Percentiles rank a stretch among this genome's conserved stretches.
Evolutionary conservation across 2,797 vertebrate genomes (phyloP).

Genomic region (Holocentrus rufus): DNA sequence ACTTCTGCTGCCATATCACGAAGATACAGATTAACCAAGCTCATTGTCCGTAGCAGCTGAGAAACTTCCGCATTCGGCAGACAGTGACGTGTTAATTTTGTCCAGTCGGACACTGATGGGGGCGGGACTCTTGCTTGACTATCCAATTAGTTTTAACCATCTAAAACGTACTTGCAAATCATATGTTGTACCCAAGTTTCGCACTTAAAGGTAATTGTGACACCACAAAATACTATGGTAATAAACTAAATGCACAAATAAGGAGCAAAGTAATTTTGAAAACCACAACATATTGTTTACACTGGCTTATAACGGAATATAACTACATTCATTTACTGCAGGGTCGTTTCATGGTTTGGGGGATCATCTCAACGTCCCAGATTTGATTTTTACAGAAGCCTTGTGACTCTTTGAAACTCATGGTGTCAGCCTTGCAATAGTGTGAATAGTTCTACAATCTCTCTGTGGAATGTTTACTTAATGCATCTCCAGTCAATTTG

Average conservation of each 20-base stretch:
- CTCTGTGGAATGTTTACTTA: neutral
- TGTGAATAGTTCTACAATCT: neutral
- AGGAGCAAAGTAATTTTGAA: too few relatives aligned
- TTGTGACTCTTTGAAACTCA: too few relatives aligned
- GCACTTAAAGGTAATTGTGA: neutral
- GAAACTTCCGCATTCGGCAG: constrained; percentile 50
- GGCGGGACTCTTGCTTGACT: neutral
- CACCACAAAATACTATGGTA: neutral
- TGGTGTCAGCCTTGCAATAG: neutral
- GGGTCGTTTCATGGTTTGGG: too few relatives aligned
- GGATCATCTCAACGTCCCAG: too few relatives aligned
- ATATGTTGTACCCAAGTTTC: too few relatives aligned
- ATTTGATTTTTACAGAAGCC: too few relatives aligned
- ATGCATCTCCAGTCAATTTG: neutral
- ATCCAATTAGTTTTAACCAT: neutral
- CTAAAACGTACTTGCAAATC: too few relatives aligned
- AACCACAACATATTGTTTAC: too few relatives aligned
- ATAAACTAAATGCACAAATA: too few relatives aligned
- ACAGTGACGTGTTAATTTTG: neutral
- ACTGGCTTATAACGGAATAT: too few relatives aligned
- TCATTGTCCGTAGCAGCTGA: constrained; percentile 36
- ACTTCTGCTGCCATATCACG: neutral
- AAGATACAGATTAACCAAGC: neutral
- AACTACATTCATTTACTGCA: too few relatives aligned
- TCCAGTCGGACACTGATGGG: constrained; percentile 32